Base-by-base conservation (phyloP, 2,797 vertebrate genomes). In the Choloepus didactylus region DNA sequence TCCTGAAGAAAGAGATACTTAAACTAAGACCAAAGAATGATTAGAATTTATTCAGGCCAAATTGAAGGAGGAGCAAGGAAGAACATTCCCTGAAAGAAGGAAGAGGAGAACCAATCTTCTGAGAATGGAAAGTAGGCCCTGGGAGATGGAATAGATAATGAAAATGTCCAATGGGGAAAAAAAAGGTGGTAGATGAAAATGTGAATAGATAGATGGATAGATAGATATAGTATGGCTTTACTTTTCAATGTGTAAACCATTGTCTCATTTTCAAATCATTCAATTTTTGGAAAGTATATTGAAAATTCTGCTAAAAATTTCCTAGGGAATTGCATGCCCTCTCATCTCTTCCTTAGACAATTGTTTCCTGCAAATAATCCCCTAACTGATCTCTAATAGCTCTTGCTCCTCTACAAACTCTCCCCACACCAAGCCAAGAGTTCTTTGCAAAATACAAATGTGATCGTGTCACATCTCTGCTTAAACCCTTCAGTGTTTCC, bases 221-320 rank as follows among this genome's bases (percentile, higher is more conserved):
- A 27, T 18, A 79, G 59, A 66, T 46, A 56, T 56, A 62, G 9
- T 56, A 44, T 87, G 15, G 5, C 9, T 87, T 92, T 90, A 38
- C 16, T 87, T 90, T 84, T 84, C 11, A 73, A 76, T 72, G 12
- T 67, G 69, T 35, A 95, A 82, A 75, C 79, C 23, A 29, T 15
- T 89, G 75, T 88, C 35, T 72, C 41, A 49, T 51, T 93, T 76
- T 76, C 76, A 73, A 87, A 79, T 31, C 62, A 69, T 41, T 90
- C 38, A 25, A 31, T 29, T 87, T 89, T 83, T 77, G 62, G 21
- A 90, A 88, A 67, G 19, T 46, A 44, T 69, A n/a, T 41, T 81
- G 29, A 87, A 90, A 96, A 66, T 5, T 54, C 54, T 92, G 60
- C 64, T 80, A 80, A 59, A 62, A 27, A 51, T 77, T 77, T 87